These are phyloP conservation scores for Karalla daura DNA, from an alignment of 2,797 vertebrate species.

Conservation along the genomic window DNA sequence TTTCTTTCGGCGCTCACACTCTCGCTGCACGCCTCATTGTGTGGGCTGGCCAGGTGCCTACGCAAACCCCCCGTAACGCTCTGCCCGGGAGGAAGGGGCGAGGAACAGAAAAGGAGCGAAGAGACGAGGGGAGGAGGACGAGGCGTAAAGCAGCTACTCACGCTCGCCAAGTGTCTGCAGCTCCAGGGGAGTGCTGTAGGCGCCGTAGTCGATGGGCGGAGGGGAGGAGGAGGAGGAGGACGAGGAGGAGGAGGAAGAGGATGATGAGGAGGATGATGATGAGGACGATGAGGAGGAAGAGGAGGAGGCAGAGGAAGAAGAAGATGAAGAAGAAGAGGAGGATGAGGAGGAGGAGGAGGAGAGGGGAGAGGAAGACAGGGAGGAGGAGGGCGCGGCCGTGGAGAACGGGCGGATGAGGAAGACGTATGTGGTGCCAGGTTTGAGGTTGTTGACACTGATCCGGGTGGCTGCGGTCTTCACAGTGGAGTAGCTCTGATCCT, in stretches of 20 bases:
- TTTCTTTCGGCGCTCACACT: conserved; percentile 10
- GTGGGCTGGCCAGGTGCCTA: conserved; percentile 63
- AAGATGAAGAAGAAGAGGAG: conserved; percentile 51
- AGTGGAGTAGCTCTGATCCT: conserved; percentile 94
- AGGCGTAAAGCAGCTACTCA: conserved; percentile 79
- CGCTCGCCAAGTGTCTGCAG: conserved; percentile 93
- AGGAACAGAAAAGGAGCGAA: conserved; percentile 22
- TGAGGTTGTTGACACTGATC: conserved; percentile 93
- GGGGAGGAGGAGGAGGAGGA: conserved; percentile 63
- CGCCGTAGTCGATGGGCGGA: conserved; percentile 84
- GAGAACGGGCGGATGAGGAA: conserved; percentile 91
- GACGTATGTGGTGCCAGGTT: conserved; percentile 93
- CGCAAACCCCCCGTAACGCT: conserved; percentile 37
- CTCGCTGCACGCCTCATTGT: conserved; percentile 55
- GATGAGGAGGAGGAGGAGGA: conserved; percentile 79
- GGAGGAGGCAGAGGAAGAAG: conserved; percentile 54
- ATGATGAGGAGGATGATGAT: conserved; percentile 78
- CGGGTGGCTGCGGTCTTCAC: conserved; percentile 90
- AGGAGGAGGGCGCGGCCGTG: conserved; percentile 70
- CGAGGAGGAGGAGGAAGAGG: conserved; percentile 69
- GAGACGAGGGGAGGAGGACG: conserved; percentile 35
- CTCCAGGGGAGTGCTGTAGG: conserved; percentile 90
- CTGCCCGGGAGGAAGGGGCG: conserved; percentile 31
- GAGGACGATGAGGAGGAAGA: conserved; percentile 76
- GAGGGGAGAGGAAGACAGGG: conserved; percentile 77